Evolutionary conservation across 2,113 vertebrate genomes (phyloP), one percentile per base, ranked within the genome.

Genomic region (Syngnathus floridae): DNA sequence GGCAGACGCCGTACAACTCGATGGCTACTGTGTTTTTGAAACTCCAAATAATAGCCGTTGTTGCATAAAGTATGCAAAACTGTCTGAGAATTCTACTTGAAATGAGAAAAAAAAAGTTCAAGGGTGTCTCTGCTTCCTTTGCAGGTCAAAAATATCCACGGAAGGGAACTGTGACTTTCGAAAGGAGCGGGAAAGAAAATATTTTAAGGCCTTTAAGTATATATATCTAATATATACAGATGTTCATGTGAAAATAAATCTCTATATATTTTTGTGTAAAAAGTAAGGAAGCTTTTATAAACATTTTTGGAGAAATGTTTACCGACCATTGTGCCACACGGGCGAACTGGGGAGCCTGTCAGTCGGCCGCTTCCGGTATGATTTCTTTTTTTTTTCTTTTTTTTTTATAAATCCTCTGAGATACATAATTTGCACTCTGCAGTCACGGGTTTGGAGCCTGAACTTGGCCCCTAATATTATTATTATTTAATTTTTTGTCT

Each of bases 141-240:
- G 11, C 77, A 90, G 89, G 86, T 86, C 67, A 38, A 64, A 76
- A 46, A 75, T 73, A 56, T 82, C 65, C 67, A 79, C 78, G 84
- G 80, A 88, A 89, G 88, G 87, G 85, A 92, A 90, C 82, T 85
- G 76, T 84, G 84, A 82, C 74, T 84, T 82, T 85, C 74, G 74
- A 61, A 43, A 74, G 81, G 80, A 88, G 74, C 75, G 81, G 87
- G 88, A 81, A 48, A 78, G 86, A 87, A 86, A 82, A 82, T 81
- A 77, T 90, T 91, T 88, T 88, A 87, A 84, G 83, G 88, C 89
- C 87, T 91, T 92, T 89, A 91, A 45, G 82, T 90, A 83, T 51
- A 64, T 52, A 64, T 86, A 87, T 84, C 74, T 74, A 74, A 68
- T 63, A 64, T 58, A 63, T 43, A 75, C 63, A 81, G 76, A 76